Evolutionary conservation across 2,113 vertebrate genomes (phyloP).

Genomic region (Pantherophis guttatus): DNA sequence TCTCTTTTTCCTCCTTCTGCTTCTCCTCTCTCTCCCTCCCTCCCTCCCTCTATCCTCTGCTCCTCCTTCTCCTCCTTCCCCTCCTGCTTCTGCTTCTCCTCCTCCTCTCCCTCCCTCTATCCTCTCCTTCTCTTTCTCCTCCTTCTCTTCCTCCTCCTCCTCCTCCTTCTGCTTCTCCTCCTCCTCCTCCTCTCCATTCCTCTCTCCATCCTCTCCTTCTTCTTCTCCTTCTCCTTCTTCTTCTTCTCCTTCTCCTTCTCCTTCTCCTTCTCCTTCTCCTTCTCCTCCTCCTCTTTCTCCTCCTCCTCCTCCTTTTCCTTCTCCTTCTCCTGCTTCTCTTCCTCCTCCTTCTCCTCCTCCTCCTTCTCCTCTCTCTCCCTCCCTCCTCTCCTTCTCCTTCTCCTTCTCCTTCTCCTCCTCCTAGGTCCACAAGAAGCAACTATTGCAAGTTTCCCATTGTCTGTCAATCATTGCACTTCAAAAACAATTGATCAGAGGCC

Average conservation of each 20-base stretch:
- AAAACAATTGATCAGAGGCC: background rate
- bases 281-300: background rate
- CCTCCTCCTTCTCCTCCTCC: too few species aligned
- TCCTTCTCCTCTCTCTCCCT: too few species aligned
- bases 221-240: fast-evolving
- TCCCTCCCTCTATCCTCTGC: too few species aligned
- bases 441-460: background rate
- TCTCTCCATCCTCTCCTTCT: too few species aligned
- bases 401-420: background rate
- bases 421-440: background rate
- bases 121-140: background rate
- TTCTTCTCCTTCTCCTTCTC: background rate
- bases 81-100: too few species aligned
- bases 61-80: background rate
- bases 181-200: too few species aligned
- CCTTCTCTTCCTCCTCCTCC: fast-evolving
- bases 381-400: too few species aligned
- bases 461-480: background rate
- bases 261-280: background rate
- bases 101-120: too few species aligned
- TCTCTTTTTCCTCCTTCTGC: too few species aligned
- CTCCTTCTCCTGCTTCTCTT: fast-evolving
- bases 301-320: too few species aligned
- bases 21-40: too few species aligned
- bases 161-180: too few species aligned